Conservation (phyloP, 2,888 invertebrate species). For the Stenurella melanura region DNA sequence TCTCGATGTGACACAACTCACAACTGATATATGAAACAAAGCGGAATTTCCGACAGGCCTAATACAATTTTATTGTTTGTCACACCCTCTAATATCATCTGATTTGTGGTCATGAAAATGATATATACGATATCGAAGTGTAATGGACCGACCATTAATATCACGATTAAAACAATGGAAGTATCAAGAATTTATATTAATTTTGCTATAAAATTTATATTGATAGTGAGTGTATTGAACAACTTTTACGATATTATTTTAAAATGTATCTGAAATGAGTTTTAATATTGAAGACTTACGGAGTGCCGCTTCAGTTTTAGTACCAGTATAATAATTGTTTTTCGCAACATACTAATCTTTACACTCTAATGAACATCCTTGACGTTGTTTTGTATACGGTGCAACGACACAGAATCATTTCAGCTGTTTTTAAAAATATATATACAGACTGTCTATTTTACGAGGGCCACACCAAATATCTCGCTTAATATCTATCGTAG, state of each 20-base stretch:
- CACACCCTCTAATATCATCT: slow-evolving; percentile 50
- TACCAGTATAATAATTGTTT: not conserved
- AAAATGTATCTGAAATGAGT: not conserved
- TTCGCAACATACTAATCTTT: not conserved
- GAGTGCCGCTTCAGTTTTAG: not conserved
- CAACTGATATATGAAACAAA: slow-evolving; percentile 53
- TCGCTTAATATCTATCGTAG: no score
- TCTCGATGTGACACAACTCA: slow-evolving; percentile 13
- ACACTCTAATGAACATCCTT: slow-evolving; percentile 4
- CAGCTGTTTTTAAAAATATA: no score
- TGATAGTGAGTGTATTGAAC: not conserved
- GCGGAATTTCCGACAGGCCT: slow-evolving; percentile 52
- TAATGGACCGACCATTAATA: slow-evolving; percentile 7
- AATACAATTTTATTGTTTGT: slow-evolving; percentile 62
- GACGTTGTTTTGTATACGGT: not conserved
- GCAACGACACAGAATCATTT: no score
- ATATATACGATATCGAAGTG: slow-evolving; percentile 44
- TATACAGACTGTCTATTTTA: no score
- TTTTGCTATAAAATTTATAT: slow-evolving; percentile 11
- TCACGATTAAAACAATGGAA: slow-evolving; percentile 10
- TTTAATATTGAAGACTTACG: not conserved
- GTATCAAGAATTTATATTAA: slow-evolving; percentile 18
- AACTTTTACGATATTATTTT: not conserved
- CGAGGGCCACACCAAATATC: no score
- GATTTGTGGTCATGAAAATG: slow-evolving; percentile 59